A percentile compares a stretch with the other conserved stretches of the same genome.
These are phyloP conservation scores for Apocheima hispidaria DNA, from an alignment of 2,888 invertebrate genomes.

Conservation along the genomic window DNA sequence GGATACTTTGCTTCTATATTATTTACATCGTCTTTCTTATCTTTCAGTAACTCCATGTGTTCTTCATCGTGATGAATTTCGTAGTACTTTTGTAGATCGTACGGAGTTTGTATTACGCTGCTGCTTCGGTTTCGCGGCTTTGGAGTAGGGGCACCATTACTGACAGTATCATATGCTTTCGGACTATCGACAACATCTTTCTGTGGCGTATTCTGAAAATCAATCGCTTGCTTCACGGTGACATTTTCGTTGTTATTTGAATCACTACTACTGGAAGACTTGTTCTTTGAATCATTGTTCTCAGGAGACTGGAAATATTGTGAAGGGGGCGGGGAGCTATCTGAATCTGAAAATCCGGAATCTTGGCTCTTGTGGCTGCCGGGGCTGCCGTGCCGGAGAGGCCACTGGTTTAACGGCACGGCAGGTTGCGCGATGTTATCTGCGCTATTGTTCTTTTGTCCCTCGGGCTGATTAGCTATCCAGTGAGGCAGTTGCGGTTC, in stretches of 20 bases:
- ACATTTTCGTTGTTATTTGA: conserved; percentile 80
- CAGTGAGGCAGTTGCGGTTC: conserved; percentile 83
- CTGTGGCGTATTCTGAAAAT: conserved; percentile 71
- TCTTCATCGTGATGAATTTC: conserved; percentile 81
- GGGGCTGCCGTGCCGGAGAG: conserved; percentile 81
- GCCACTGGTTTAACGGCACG: conserved; percentile 76
- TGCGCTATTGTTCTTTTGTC: conserved; percentile 70
- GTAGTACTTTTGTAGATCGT: conserved; percentile 81
- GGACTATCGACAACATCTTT: conserved; percentile 70
- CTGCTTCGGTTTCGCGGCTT: conserved; percentile 79
- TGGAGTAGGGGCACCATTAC: conserved; percentile 64
- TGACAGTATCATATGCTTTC: conserved; percentile 53
- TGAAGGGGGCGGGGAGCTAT: conserved; percentile 86
- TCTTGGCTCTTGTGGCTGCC: conserved; percentile 91
- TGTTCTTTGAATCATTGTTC: conserved; percentile 65
- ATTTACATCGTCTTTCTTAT: conserved; percentile 64
- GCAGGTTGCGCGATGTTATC: conserved; percentile 72
- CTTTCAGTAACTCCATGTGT: conserved; percentile 76
- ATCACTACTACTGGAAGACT: conserved; percentile 75
- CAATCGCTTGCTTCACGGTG: conserved; percentile 76
- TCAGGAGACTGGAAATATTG: conserved; percentile 75
- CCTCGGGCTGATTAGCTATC: conserved; percentile 80
- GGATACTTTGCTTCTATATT: conserved; percentile 65
- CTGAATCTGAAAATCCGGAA: conserved; percentile 93
- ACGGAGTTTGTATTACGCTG: conserved; percentile 83